Base-by-base conservation (phyloP, 2,888 invertebrate species). In the Drosophila fulvimacula region DNA sequence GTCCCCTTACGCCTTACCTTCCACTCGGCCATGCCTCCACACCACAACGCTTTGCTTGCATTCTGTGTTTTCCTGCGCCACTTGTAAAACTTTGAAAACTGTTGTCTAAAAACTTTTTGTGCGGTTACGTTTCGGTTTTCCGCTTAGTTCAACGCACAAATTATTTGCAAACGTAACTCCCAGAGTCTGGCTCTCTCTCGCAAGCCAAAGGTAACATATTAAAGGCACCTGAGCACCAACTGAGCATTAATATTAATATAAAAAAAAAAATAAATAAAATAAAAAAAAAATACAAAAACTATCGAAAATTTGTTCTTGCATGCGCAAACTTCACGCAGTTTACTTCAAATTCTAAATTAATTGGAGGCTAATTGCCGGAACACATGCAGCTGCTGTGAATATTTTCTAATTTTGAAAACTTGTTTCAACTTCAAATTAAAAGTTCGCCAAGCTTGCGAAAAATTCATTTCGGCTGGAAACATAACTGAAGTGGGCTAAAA, bases 91-190 rank as follows among this genome's bases (percentile, higher is more conserved):
- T 84, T 84, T 88, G 52, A 68, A 86, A 84, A 81, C 87, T 84
- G 87, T 84, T 88, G 87, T 86, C 87, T 83, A 76, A 86, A 82
- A 84, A 83, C 73, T 84, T 86, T 73, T 66, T 72, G 61, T 88
- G 83, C 60, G 83, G 83, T 63, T 84, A 61, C 64, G 57, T 77
- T 80, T 58, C 69, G 63, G 81, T 55, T 61, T 85, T 82, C 49
- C 70, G 86, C 69, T 88, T 77, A 79, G 80, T 82, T 71, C 77
- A 70, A 82, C 88, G 82, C 82, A 82, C 82, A 82, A 82, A 82
- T 84, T 87, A 82, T 82, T 82, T 82, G 79, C 67, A 69, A 75
- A 84, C 70, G 75, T 84, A 74, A 69, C 71, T 64, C 69, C 58
- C 64, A 56, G 21, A 21, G 38, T 57, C 42, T 39, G 17, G 13